Evolutionary conservation across 2,797 vertebrate species (phyloP).

Genomic region (Halcyon leucocephala): DNA sequence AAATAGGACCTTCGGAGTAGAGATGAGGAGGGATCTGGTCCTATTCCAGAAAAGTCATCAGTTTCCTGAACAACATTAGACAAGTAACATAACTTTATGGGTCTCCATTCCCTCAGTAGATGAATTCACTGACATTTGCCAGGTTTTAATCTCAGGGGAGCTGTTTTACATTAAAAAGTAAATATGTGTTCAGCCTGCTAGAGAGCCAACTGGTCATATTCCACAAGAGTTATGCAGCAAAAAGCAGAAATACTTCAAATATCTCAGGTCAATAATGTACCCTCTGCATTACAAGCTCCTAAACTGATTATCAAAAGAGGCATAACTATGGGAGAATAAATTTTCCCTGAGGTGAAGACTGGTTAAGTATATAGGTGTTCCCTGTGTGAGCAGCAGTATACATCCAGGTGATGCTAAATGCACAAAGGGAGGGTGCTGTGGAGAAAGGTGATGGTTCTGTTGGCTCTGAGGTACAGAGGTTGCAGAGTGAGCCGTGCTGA

Average conservation of each 20-base stretch:
- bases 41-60: background rate
- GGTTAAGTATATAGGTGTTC: background rate
- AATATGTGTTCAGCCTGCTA: background rate
- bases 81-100: background rate
- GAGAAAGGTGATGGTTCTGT: background rate
- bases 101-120: slow-evolving; percentile 5
- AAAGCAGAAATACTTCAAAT: background rate
- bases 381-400: background rate
- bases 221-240: background rate
- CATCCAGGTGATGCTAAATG: background rate
- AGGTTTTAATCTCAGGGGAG: background rate
- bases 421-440: background rate
- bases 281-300: background rate
- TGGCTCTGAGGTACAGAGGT: background rate
- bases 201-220: background rate
- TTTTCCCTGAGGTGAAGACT: background rate
- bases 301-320: background rate
- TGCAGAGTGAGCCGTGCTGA: background rate
- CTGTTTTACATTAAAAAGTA: background rate
- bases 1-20: background rate
- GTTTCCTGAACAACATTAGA: background rate
- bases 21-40: background rate
- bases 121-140: slow-evolving; percentile 20
- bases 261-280: background rate
- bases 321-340: background rate